Evolutionary conservation across 1,140 invertebrate genomes (phyloP).

Genomic region (Ostrea edulis): DNA sequence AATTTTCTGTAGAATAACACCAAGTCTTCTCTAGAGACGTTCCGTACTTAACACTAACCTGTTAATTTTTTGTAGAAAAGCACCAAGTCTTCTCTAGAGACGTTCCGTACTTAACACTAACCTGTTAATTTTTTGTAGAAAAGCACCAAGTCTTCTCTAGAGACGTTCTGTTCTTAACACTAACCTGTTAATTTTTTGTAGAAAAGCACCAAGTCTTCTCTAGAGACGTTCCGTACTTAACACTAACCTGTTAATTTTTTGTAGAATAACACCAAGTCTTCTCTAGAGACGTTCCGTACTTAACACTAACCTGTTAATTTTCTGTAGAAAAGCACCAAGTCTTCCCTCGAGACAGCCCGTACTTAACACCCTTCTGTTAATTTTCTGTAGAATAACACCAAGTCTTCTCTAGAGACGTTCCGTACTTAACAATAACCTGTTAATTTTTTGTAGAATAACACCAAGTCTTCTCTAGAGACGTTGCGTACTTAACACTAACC

Average conservation of each 20-base stretch:
- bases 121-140: slow-evolving; percentile 79
- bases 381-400: slow-evolving; percentile 83
- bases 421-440: slow-evolving; percentile 82
- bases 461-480: slow-evolving; percentile 85
- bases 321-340: slow-evolving; percentile 85
- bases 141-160: slow-evolving; percentile 85
- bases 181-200: slow-evolving; percentile 65
- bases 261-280: slow-evolving; percentile 86
- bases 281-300: slow-evolving; percentile 84
- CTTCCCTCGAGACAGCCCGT: slow-evolving; percentile 84
- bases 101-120: slow-evolving; percentile 84
- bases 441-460: slow-evolving; percentile 82
- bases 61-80: slow-evolving; percentile 81
- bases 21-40: slow-evolving; percentile 85
- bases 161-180: slow-evolving; percentile 85
- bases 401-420: slow-evolving; percentile 84
- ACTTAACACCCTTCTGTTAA: slow-evolving; percentile 80
- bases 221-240: slow-evolving; percentile 85
- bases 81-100: slow-evolving; percentile 85
- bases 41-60: slow-evolving; percentile 82
- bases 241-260: neutral
- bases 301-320: slow-evolving; percentile 69
- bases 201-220: slow-evolving; percentile 85
- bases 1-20: slow-evolving; percentile 83
- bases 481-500: slow-evolving; percentile 83